Base-by-base conservation (phyloP, 1,140 invertebrate genomes). In the Glossosoma conforme region DNA sequence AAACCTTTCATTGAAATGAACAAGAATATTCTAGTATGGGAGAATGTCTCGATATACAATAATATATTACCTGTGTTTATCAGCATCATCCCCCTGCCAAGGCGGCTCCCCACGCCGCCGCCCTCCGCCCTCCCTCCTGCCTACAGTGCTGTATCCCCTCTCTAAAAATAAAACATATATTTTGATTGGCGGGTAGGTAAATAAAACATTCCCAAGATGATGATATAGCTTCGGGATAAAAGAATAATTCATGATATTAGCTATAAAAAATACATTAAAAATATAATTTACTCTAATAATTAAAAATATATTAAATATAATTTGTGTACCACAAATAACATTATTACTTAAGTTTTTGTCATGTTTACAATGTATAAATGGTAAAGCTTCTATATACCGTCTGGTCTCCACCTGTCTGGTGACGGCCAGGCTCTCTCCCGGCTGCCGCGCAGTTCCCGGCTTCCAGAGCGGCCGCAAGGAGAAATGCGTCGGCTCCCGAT, bases 121-220 rank as follows among this genome's bases (percentile, higher is more conserved):
- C 37, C 56, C 33, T 13, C 52, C 43, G n/a, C 46, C 46, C 37
- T 58, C 56, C 44, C 56, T 54, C 21, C 56, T 46, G 4, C 56
- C 56, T 24, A 58, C 56, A 1, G 56, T 58, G 35, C 56, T 58
- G 40, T 58, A 58, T 24, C 56, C 56, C 18, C 56, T 19, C 30
- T 58, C 56, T 58, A 32, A 13, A 20, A 40, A 25, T 33, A n/a
- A 37, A 20, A 42, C n/a, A 36, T 14, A 10, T 6, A 36, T 9
- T 15, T 10, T 36, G n/a, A n/a, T n/a, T n/a, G n/a, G n/a, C n/a
- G n/a, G n/a, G n/a, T n/a, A n/a, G n/a, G n/a, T n/a, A n/a, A n/a
- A n/a, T n/a, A n/a, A n/a, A n/a, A n/a, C n/a, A n/a, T n/a, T n/a
- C n/a, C n/a, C n/a, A n/a, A n/a, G n/a, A n/a, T n/a, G n/a, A n/a